Evolutionary conservation across 2,888 invertebrate genomes (phyloP).

Genomic region (Dexiosoma caninum): DNA sequence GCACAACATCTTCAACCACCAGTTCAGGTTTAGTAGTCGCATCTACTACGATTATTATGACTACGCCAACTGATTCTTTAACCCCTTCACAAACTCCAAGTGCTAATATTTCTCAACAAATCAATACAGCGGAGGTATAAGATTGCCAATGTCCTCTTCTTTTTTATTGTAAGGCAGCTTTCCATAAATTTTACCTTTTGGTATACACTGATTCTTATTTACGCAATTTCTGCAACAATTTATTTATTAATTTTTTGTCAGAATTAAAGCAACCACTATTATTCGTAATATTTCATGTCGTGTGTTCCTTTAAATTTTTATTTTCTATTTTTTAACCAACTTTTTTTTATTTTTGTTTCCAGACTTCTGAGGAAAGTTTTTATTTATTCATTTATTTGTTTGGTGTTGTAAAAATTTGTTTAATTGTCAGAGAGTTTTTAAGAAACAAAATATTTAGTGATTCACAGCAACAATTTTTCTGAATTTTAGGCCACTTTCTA

Average conservation of each 20-base stretch:
- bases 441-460: too few relatives aligned
- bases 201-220: not conserved
- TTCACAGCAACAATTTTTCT: too few relatives aligned
- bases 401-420: conserved; percentile 29
- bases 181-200: not conserved
- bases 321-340: not conserved
- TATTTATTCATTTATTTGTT: conserved; percentile 15
- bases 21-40: conserved; percentile 3
- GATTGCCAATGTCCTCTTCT: not conserved
- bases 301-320: not conserved
- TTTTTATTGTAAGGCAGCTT: conserved; percentile 34
- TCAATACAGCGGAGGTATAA: conserved; percentile 47
- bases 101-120: conserved; percentile 54
- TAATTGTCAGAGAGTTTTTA: too few relatives aligned
- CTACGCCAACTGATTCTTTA: conserved; percentile 47
- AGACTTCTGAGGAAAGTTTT: conserved; percentile 25
- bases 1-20: conserved; percentile 2
- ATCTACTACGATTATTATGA: conserved; percentile 25
- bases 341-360: conserved; percentile 26
- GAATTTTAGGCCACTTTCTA: too few relatives aligned
- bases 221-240: not conserved
- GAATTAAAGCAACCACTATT: too few relatives aligned
- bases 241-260: conserved; percentile 34
- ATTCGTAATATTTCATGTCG: not conserved
- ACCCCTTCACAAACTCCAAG: conserved; percentile 55